These are phyloP conservation scores for Phalera bucephala DNA, from an alignment of 2,888 invertebrate genomes.

Conservation along the genomic window DNA sequence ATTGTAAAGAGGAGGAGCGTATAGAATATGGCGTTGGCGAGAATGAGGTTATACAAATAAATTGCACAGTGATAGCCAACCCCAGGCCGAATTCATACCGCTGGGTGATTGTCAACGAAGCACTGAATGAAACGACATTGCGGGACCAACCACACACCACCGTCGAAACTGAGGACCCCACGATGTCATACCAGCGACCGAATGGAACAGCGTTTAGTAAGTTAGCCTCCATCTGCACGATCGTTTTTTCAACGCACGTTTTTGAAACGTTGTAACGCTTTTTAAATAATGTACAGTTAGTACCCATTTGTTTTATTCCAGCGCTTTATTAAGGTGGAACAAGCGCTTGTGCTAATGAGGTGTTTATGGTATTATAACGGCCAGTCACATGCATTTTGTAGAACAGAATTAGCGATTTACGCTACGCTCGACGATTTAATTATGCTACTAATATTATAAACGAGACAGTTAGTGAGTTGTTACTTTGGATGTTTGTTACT, in stretches of 20 bases:
- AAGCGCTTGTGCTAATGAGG: too few species aligned
- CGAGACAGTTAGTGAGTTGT: too few species aligned
- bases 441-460: too few species aligned
- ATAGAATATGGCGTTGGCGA: constrained; percentile 62
- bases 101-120: constrained; percentile 61
- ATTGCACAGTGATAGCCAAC: constrained; percentile 59
- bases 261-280: too few species aligned
- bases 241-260: neutral
- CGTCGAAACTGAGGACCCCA: constrained; percentile 47
- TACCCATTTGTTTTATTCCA: too few species aligned
- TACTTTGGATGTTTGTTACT: too few species aligned
- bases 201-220: constrained; percentile 60
- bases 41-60: constrained; percentile 61
- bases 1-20: constrained; percentile 53
- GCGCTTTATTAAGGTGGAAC: too few species aligned
- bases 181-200: constrained; percentile 54
- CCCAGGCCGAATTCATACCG: constrained; percentile 56
- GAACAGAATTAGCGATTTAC: too few species aligned
- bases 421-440: too few species aligned
- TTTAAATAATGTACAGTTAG: too few species aligned
- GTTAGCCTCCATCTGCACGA: constrained; percentile 25
- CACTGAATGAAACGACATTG: constrained; percentile 42
- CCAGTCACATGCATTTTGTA: too few species aligned
- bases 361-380: too few species aligned
- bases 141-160: constrained; percentile 39